A percentile compares a stretch with the other conserved stretches of the same genome.
Conservation (phyloP, 2,888 invertebrate genomes). For the Dimorphilus gyrociliatus region DNA sequence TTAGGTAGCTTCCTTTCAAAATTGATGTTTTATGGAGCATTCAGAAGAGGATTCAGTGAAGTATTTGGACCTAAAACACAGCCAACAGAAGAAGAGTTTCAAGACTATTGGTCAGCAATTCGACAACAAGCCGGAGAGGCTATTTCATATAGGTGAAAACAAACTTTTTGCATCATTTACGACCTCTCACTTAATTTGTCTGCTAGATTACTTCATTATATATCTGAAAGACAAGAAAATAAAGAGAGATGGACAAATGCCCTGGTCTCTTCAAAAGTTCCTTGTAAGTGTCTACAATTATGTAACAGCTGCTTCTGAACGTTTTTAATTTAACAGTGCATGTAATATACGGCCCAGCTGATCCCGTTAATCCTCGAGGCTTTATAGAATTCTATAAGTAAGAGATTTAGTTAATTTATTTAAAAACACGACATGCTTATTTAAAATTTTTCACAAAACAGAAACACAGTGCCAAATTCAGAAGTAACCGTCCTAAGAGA, state of each 20-base stretch:
- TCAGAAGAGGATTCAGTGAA: too few relatives aligned
- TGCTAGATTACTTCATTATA: constrained; percentile 19
- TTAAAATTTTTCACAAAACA: constrained; percentile 6
- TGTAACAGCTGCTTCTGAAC: background rate
- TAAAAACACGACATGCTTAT: constrained; percentile 1
- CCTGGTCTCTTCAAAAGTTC: constrained; percentile 7
- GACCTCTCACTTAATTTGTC: background rate
- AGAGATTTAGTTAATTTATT: too few relatives aligned
- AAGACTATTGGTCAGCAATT: constrained; percentile 15
- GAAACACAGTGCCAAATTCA: constrained; percentile 18
- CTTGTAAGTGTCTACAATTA: background rate
- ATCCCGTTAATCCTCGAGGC: constrained; percentile 26
- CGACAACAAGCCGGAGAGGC: constrained; percentile 13
- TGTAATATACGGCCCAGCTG: constrained; percentile 32
- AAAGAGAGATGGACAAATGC: constrained; percentile 30
- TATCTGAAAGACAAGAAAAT: constrained; percentile 19
- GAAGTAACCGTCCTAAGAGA: constrained; percentile 17
- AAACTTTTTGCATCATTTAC: background rate
- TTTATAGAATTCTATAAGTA: constrained; percentile 15
- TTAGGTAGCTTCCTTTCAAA: constrained; percentile 8
- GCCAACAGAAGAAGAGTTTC: constrained; percentile 19
- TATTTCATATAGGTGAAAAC: constrained; percentile 8
- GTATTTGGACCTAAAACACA: constrained; percentile 23
- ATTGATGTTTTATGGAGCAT: constrained; percentile 6
- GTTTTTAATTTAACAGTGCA: constrained; percentile 16